phyloP scores from a whole-genome alignment of 1,140 invertebrate genomes.

The Sitodiplosis mosellana region DNA sequence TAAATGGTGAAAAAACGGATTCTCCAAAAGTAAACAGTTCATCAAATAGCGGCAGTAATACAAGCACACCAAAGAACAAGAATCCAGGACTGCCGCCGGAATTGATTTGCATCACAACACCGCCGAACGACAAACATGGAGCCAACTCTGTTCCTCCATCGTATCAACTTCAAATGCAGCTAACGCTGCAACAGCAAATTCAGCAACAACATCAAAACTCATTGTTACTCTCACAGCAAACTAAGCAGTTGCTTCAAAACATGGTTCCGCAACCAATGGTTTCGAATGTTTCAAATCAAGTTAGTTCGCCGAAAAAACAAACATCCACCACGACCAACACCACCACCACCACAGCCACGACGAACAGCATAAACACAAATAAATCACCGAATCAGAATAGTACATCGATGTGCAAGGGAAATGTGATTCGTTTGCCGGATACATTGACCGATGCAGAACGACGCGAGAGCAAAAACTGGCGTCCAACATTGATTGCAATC shows the following conservation, averaged over 20 bases:
- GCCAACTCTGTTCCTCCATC: no score
- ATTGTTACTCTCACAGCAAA: constrained; percentile 6
- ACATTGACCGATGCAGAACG: constrained; percentile 18
- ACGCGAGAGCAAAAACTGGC: constrained; percentile 35
- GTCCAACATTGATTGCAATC: constrained; percentile 46
- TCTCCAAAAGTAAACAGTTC: no score
- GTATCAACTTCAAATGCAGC: not conserved
- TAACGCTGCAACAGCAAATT: not conserved
- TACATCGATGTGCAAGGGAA: constrained; percentile 7
- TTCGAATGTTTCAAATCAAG: constrained; percentile 12
- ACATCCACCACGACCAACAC: no score
- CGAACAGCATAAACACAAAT: constrained; percentile 22
- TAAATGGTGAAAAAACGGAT: no score
- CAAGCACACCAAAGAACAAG: no score
- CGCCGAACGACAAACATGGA: not conserved
- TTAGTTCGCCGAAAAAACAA: constrained; percentile 5
- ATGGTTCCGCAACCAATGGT: not conserved
- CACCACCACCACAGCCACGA: no score
- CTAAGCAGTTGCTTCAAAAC: not conserved
- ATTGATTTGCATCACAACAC: constrained; percentile 1
- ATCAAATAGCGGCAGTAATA: no score
- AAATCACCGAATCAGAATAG: constrained; percentile 19
- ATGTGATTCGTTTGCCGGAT: constrained; percentile 20
- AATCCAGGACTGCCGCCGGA: not conserved
- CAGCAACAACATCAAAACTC: constrained; percentile 5